Evolutionary conservation across 2,888 invertebrate genomes (phyloP), one percentile per base, ranked within the genome.

Genomic region (Tenthredo scrophulariae): DNA sequence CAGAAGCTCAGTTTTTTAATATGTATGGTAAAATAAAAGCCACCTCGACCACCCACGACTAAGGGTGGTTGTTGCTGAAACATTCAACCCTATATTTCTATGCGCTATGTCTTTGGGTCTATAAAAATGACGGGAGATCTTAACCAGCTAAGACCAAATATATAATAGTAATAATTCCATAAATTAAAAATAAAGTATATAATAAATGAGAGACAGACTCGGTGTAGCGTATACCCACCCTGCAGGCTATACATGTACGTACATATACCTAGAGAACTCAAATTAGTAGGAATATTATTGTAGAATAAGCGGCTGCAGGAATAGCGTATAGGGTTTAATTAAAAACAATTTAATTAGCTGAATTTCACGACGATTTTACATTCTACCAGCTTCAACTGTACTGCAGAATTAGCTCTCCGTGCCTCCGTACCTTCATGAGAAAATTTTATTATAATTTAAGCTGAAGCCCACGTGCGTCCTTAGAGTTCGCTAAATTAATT

Each of bases 311-410:
- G 40, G 72, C 72, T 82, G 62, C 22, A 43, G 29, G n/a, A 37
- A 62, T 26, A 54, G 74, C 15, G 26, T 46, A 87, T 79, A 84
- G 84, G 67, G 82, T 89, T 87, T 85, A 86, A 88, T 87, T 85
- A 86, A 79, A 85, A 82, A 85, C 74, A 86, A 85, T 88, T 89
- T 87, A 88, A 89, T 89, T 89, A 89, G 85, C 79, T 85, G 62
- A 85, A 84, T 87, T 86, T 62, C 54, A 40, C 15, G 46, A 77
- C 77, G 29, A 29, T 77, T 77, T 54, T 77, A 46, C 77, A 54
- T 54, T 46, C 54, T 77, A 50, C 46, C 77, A 22, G 74, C 22
- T 43, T 74, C 72, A 26, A 74, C 43, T 43, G 22, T 74, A 54
- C 9, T 77, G 54, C 54, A 54, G 77, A 77, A 46, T 43, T 40